Conservation (phyloP, 2,888 invertebrate species). For the Drosophila bunnanda region DNA sequence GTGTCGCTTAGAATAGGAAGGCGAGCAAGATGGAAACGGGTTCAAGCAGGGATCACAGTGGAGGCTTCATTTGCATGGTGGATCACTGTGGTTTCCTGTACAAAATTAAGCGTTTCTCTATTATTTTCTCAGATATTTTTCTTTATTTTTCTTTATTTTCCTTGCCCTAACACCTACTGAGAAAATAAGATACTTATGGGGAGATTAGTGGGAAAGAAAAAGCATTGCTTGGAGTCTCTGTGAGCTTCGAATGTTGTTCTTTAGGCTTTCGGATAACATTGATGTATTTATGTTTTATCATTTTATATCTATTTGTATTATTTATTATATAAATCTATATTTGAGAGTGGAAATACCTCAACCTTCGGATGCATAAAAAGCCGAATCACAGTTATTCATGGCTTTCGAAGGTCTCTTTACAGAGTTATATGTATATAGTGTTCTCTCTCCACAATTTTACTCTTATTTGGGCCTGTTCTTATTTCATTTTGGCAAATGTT, state of each 20-base stretch:
- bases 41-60: conserved; percentile 6
- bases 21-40: conserved; percentile 2
- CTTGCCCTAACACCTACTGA: neutral
- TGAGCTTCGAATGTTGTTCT: neutral
- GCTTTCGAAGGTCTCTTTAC: conserved; percentile 24
- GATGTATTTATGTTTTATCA: neutral
- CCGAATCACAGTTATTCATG: conserved; percentile 15
- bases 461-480: conserved; percentile 28
- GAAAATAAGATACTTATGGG: neutral
- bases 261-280: neutral
- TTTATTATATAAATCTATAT: neutral
- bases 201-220: neutral
- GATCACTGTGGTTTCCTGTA: conserved; percentile 13
- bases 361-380: conserved; percentile 14
- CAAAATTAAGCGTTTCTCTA: conserved; percentile 7
- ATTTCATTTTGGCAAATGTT: conserved; percentile 27
- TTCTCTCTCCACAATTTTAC: conserved; percentile 1
- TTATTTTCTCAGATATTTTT: neutral
- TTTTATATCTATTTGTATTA: neutral
- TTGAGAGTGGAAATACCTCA: neutral
- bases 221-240: neutral
- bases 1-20: neutral
- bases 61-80: conserved; percentile 12
- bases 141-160: neutral
- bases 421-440: neutral